Base-by-base conservation (phyloP, 2,888 invertebrate species). In the Megamerina dolium region DNA sequence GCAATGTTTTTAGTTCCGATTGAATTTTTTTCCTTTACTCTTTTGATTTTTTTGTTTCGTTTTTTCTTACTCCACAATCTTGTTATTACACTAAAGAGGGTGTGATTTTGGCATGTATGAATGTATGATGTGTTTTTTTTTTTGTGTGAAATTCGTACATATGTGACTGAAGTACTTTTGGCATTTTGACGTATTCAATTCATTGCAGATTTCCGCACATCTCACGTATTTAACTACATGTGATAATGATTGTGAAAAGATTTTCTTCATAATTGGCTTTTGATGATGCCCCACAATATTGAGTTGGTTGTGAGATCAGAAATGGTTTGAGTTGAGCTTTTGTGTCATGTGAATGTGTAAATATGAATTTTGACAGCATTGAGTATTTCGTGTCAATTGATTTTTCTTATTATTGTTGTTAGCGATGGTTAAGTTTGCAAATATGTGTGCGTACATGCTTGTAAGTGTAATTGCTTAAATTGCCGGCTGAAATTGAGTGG, bases 361-460 rank as follows among this genome's bases (percentile, higher is more conserved):
- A 48, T 46, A 51, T 46, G 52, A 56, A 53, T 56, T 59, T 55
- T 63, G 60, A 61, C 63, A 61, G 58, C 56, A 47, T 52, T 56
- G 55, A 37, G n/a, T n/a, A n/a, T 36, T 42, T 14, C 36, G 42
- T 37, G 42, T 37, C 42, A 42, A 42, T 31, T 42, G 44, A 44
- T 35, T 23, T 46, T 34, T 13, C 35, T 27, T 32, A 20, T 19
- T 21, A n/a, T n/a, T n/a, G n/a, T n/a, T n/a, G n/a, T n/a, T n/a
- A n/a, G n/a, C n/a, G n/a, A n/a, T n/a, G n/a, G n/a, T n/a, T n/a
- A n/a, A n/a, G n/a, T n/a, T n/a, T n/a, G n/a, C n/a, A n/a, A n/a
- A n/a, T n/a, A n/a, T n/a, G n/a, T n/a, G n/a, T n/a, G n/a, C n/a
- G n/a, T n/a, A n/a, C n/a, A n/a, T n/a, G n/a, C n/a, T n/a, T n/a